Evolutionary conservation across 2,888 invertebrate genomes (phyloP), one percentile per base, ranked within the genome.

Genomic region (Cataglyphis rosenhaueri): DNA sequence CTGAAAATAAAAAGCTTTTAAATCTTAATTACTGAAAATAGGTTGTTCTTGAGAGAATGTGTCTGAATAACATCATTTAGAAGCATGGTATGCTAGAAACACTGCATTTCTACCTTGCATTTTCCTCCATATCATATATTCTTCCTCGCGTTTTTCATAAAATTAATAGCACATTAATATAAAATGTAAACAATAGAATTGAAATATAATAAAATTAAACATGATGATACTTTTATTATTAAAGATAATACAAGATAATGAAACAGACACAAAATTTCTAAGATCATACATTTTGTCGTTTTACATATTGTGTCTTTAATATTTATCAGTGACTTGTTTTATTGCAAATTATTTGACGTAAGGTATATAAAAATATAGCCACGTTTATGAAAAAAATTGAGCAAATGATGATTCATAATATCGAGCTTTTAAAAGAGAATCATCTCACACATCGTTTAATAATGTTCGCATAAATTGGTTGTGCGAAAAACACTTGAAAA

Each of bases 11-110:
- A 41, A 15, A 18, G 18, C 21, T 71, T 71, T 78, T 10, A 59
- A 70, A 78, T 15, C 41, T 78, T 57, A 71, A 70, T 57, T 41
- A 78, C 6, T 70, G 6, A 15, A 70, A 59, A 21, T 70, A 76
- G 29, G n/a, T 41, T 29, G 6, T 66, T 9, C 35, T 70, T 41
- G 55, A 21, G 41, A 64, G n/a, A 41, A 55, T 55, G 10, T 29
- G 15, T 41, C 12, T 57, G 55, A 78, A 44, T 76, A 70, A 32
- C 41, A 6, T 41, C 4, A 57, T 78, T 78, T 78, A 70, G 57
- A 70, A 55, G 57, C 8, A 44, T 21, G 57, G 1, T 70, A 41
- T 29, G 10, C 55, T 70, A 52, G 18, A 48, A 32, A 48, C 1
- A 21, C 9, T 15, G 21, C 29, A 48, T 48, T 74, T 64, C 48